Evolutionary conservation across 2,888 invertebrate species (phyloP).

Genomic region (Ceraclea dissimilis): DNA sequence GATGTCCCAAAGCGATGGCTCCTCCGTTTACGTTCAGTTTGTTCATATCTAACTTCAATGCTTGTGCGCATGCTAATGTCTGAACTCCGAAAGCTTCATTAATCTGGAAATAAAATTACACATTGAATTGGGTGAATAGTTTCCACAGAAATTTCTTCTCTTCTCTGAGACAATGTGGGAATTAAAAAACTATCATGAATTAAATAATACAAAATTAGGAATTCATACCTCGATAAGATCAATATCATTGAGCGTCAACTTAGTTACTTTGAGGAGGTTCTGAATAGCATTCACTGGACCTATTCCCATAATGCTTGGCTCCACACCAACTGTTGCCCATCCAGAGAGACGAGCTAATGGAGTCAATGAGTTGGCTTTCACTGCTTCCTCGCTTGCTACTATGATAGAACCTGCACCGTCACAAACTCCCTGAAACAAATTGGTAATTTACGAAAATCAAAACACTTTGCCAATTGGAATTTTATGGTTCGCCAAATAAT

Average conservation of each 20-base stretch:
- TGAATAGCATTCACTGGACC: slow-evolving; percentile 93
- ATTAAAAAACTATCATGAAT: too few species aligned
- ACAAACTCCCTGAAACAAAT: slow-evolving; percentile 72
- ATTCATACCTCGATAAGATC: slow-evolving; percentile 79
- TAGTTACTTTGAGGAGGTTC: slow-evolving; percentile 71
- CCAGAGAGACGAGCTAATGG: slow-evolving; percentile 88
- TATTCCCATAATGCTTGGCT: slow-evolving; percentile 96
- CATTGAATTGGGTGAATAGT: neutral
- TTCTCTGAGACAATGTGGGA: too few species aligned
- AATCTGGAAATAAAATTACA: slow-evolving; percentile 52
- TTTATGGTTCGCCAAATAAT: too few species aligned
- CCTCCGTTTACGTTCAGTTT: slow-evolving; percentile 94
- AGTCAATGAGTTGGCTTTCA: slow-evolving; percentile 69
- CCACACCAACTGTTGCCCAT: slow-evolving; percentile 90
- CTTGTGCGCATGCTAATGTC: slow-evolving; percentile 85
- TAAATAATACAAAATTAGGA: neutral
- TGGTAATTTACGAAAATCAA: too few species aligned
- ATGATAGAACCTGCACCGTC: slow-evolving; percentile 96
- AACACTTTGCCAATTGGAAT: too few species aligned
- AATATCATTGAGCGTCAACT: slow-evolving; percentile 74
- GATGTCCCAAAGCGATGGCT: slow-evolving; percentile 95
- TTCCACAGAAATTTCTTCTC: too few species aligned
- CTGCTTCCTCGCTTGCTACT: slow-evolving; percentile 84
- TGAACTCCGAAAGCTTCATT: slow-evolving; percentile 99
- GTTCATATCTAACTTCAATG: slow-evolving; percentile 74